Evolutionary conservation across 2,888 invertebrate genomes (phyloP), one percentile per base, ranked within the genome.

Genomic region (Aromia moschata): DNA sequence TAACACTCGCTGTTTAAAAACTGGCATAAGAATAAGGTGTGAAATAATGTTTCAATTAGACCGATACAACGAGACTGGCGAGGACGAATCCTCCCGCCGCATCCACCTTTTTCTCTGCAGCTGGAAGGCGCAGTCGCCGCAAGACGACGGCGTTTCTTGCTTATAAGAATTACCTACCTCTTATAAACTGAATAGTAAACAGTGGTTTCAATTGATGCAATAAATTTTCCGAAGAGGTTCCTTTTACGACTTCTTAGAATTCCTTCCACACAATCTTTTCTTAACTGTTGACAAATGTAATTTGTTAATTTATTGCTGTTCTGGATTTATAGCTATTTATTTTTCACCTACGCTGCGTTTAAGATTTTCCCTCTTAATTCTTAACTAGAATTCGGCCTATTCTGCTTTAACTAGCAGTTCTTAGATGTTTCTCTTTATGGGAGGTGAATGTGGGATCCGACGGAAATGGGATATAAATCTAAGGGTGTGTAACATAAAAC

Each of bases 151-250:
- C 56, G 60, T 60, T 56, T 58, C 55, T 60, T 56, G 41, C 51
- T 45, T 52, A 60, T 62, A 69, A 72, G 69, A 72, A 71, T 71
- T 69, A 72, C n/a, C n/a, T n/a, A n/a, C 66, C 69, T 68, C 69
- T 70, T 69, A 70, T 72, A 76, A 70, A 74, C 75, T 74, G 74
- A 77, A 75, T 73, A 62, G 74, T 72, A 76, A 77, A 77, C 73
- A 77, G 70, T 68, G 71, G 70, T 72, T 65, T 68, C 74, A 70
- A 75, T 75, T 73, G 74, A 71, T 44, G 64, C 74, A 53, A 76
- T 78, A 78, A 78, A 78, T 78, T 73, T 74, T 62, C 61, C 65
- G 60, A 41, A 40, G 65, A 63, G 60, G 67, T 65, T 60, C 49
- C 64, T 71, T 73, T 75, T 74, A 72, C 71, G 74, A 71, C 68